Conservation (phyloP, 1,140 invertebrate genomes). For the Lucilia sericata region DNA sequence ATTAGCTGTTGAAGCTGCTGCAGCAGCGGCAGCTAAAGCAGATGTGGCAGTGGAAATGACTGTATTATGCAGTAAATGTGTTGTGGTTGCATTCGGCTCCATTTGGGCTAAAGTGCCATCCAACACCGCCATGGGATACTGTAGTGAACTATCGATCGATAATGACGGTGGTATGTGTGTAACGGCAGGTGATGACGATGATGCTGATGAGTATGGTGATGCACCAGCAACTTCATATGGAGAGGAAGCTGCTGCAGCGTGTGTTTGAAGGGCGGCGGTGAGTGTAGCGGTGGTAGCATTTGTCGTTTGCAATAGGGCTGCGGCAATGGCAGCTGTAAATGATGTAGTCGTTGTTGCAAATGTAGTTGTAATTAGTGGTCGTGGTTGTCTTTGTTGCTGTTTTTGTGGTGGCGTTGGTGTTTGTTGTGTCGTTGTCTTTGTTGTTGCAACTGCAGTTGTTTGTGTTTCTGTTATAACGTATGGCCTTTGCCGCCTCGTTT, state of each 20-base stretch:
- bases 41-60: constrained; percentile 36
- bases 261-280: constrained; percentile 44
- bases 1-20: constrained; percentile 49
- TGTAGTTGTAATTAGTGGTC: constrained; percentile 34
- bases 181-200: constrained; percentile 4
- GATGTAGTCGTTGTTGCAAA: constrained; percentile 34
- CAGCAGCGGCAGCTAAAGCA: constrained; percentile 37
- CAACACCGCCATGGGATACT: constrained; percentile 44
- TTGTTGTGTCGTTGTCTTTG: constrained; percentile 28
- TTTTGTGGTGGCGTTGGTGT: neutral
- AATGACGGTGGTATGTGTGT: constrained; percentile 7
- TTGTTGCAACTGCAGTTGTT: constrained; percentile 46
- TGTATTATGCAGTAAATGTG: constrained; percentile 22
- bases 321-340: constrained; percentile 51
- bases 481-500: constrained; percentile 14
- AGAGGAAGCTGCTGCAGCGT: neutral
- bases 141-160: constrained; percentile 15
- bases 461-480: constrained; percentile 30
- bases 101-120: constrained; percentile 40
- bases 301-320: constrained; percentile 35
- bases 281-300: constrained; percentile 31
- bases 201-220: neutral
- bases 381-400: neutral
- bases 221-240: neutral
- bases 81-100: constrained; percentile 11